These are phyloP conservation scores for Pristionchus japonicus DNA, from an alignment of 2,888 invertebrate species.

Conservation along the genomic window DNA sequence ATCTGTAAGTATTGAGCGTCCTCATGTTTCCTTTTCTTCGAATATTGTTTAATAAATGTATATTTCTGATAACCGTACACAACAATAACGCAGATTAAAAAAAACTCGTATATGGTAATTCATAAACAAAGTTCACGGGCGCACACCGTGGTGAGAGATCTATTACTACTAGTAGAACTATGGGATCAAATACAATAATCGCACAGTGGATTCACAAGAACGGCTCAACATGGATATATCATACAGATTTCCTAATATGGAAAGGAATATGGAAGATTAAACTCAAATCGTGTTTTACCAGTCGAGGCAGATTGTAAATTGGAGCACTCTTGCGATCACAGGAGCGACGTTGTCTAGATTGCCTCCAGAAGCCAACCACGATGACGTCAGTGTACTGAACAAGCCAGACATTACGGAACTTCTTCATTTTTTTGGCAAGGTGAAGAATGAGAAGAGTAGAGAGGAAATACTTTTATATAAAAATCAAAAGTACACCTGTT, in stretches of 20 bases:
- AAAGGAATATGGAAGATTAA: no score
- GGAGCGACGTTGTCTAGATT: slow-evolving; percentile 29
- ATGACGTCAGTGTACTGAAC: slow-evolving; percentile 32
- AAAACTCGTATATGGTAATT: no score
- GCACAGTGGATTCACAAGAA: not conserved
- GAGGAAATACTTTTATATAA: no score
- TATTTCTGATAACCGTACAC: not conserved
- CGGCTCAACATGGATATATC: not conserved
- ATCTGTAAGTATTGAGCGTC: slow-evolving; percentile 19
- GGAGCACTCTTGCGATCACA: slow-evolving; percentile 3
- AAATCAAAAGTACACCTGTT: no score
- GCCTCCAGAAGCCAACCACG: slow-evolving; percentile 36
- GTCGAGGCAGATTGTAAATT: slow-evolving; percentile 37
- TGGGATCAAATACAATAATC: not conserved
- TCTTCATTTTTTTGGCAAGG: no score
- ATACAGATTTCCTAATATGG: no score
- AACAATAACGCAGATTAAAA: not conserved
- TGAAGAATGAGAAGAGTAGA: no score
- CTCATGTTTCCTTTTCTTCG: no score
- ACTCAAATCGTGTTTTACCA: not conserved
- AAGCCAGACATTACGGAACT: not conserved
- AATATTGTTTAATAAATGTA: not conserved
- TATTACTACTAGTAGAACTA: no score
- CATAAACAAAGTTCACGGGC: no score
- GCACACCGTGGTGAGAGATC: no score